phyloP scores from a whole-genome alignment of 2,888 invertebrate genomes.

The Spicauda simplicius region DNA sequence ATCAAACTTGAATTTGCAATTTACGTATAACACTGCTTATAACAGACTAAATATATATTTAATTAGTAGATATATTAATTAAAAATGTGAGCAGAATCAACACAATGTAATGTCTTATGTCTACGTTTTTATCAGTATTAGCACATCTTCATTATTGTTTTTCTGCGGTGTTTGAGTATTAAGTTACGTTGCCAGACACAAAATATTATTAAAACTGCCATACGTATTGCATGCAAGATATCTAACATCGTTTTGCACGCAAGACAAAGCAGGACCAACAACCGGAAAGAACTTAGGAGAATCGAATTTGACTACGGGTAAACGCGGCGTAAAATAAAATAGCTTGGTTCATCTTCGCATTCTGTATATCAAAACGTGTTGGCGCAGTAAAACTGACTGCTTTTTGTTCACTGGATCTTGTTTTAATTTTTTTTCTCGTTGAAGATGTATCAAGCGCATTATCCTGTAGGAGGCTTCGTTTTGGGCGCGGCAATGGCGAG shows the following conservation, averaged over 20 bases:
- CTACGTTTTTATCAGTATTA: background rate
- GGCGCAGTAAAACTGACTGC: slow-evolving; percentile 73
- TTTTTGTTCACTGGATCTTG: slow-evolving; percentile 66
- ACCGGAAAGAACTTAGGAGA: slow-evolving; percentile 49
- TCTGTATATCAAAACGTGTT: slow-evolving; percentile 66
- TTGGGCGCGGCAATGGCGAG: slow-evolving; percentile 55
- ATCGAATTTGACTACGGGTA: slow-evolving; percentile 54
- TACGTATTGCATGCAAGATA: slow-evolving; percentile 21
- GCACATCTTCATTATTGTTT: background rate
- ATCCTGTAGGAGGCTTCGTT: slow-evolving; percentile 73
- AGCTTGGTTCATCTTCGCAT: slow-evolving; percentile 56
- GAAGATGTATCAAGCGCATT: slow-evolving; percentile 77
- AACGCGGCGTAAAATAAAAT: slow-evolving; percentile 46
- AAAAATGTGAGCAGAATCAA: too few species aligned
- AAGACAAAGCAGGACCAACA: slow-evolving; percentile 35
- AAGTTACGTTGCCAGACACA: slow-evolving; percentile 19
- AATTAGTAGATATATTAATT: too few species aligned
- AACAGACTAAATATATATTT: too few species aligned
- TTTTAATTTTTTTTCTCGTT: slow-evolving; percentile 69
- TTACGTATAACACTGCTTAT: too few species aligned
- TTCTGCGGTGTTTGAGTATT: background rate
- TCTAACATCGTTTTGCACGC: slow-evolving; percentile 34
- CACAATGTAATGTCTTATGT: too few species aligned
- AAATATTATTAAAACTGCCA: slow-evolving; percentile 5
- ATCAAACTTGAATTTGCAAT: too few species aligned